Conservation (phyloP, 2,113 vertebrate species). For the Nyctibius bracteatus region DNA sequence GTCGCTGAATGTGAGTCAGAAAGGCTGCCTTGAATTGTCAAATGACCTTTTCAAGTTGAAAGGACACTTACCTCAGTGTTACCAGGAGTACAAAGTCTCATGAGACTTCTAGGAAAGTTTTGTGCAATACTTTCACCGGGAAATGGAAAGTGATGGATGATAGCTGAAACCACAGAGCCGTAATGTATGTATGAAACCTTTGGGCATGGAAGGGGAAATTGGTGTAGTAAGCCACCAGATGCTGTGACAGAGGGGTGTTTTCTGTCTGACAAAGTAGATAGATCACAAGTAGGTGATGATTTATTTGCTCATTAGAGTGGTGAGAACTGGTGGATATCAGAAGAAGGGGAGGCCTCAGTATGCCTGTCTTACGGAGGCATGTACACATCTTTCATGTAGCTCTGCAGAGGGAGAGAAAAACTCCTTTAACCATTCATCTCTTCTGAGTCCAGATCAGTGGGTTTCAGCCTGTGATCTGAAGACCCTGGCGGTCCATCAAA, state of each 20-base stretch:
- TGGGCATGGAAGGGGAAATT: background rate
- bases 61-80: background rate
- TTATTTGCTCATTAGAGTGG: constrained; percentile 18
- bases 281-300: background rate
- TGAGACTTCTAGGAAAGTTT: background rate
- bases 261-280: background rate
- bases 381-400: background rate
- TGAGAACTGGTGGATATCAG: background rate
- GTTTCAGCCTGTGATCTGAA: background rate
- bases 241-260: background rate
- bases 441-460: background rate
- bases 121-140: background rate
- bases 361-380: background rate
- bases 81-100: background rate
- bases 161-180: background rate
- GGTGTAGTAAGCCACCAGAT: background rate
- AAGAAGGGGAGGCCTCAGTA: background rate
- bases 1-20: background rate
- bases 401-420: background rate
- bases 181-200: background rate
- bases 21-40: background rate
- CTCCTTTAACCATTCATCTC: background rate
- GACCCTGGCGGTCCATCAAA: background rate
- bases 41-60: background rate
- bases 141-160: background rate